Conservation (phyloP, 2,797 vertebrate species). For the Sebastes hopkinsi region DNA sequence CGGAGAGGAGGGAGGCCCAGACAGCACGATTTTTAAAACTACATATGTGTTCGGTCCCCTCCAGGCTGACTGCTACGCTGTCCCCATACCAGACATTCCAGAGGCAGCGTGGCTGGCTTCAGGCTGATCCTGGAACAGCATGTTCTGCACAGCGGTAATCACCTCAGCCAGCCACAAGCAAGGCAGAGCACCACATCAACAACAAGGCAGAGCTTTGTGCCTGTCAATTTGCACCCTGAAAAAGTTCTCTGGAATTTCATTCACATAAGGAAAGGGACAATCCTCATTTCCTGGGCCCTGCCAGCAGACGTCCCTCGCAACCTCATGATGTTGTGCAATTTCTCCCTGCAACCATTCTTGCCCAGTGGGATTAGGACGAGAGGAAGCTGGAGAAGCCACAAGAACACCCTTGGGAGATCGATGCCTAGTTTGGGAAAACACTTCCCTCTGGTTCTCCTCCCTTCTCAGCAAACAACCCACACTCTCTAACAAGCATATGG, state of each 20-base stretch:
- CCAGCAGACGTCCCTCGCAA: conserved; percentile 20
- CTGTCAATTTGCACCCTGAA: conserved; percentile 57
- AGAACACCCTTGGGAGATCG: conserved; percentile 71
- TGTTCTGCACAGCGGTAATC: conserved; percentile 72
- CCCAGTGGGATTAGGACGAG: conserved; percentile 51
- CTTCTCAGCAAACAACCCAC: conserved; percentile 61
- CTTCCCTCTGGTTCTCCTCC: conserved; percentile 61
- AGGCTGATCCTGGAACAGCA: conserved; percentile 77
- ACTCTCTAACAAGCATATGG: conserved; percentile 73
- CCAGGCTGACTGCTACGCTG: conserved; percentile 60
- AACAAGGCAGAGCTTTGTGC: conserved; percentile 69
- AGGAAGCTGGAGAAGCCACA: conserved; percentile 66
- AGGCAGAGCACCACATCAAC: conserved; percentile 66
- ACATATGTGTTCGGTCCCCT: conserved; percentile 51
- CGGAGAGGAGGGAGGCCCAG: conserved; percentile 5
- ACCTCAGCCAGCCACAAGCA: conserved; percentile 71
- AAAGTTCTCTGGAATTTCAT: conserved; percentile 63
- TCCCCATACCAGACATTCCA: conserved; percentile 84
- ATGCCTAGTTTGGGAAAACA: conserved; percentile 70
- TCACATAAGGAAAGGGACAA: conserved; percentile 48
- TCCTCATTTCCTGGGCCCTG: conserved; percentile 16
- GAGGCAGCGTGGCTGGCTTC: conserved; percentile 75
- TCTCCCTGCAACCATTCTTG: conserved; percentile 38
- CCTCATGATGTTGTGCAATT: conserved; percentile 55
- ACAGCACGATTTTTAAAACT: conserved; percentile 42